A percentile compares a stretch with the other conserved stretches of the same genome.
These are phyloP conservation scores for Ptychoptera albimana DNA, from an alignment of 2,888 invertebrate genomes.

Conservation along the genomic window DNA sequence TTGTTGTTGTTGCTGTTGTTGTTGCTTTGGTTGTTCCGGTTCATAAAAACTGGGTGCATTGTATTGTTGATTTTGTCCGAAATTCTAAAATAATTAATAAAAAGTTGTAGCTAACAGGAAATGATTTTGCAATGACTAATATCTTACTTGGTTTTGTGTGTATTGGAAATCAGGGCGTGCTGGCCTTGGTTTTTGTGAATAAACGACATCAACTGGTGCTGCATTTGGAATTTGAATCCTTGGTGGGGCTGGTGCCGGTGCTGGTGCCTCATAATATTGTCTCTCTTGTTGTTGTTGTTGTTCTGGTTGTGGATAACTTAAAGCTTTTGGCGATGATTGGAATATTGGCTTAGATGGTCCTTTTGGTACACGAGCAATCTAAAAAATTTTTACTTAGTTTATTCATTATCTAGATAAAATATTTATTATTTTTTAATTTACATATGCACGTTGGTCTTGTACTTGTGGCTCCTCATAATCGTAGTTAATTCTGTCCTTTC, in stretches of 20 bases:
- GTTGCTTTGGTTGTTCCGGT: conserved; percentile 12
- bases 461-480: conserved; percentile 27
- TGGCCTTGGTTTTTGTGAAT: conserved; percentile 24
- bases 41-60: too few species aligned
- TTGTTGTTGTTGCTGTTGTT: conserved; percentile 16
- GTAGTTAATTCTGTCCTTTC: conserved; percentile 24
- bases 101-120: neutral
- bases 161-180: conserved; percentile 28
- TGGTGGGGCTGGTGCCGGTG: conserved; percentile 19
- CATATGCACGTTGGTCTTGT: conserved; percentile 23
- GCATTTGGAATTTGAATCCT: conserved; percentile 25
- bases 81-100: neutral
- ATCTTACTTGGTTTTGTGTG: conserved; percentile 19
- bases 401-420: neutral
- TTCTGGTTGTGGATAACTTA: conserved; percentile 14
- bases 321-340: conserved; percentile 15
- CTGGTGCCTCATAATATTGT: conserved; percentile 8
- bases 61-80: too few species aligned
- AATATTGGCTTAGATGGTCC: conserved; percentile 18
- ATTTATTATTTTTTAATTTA: conserved; percentile 12
- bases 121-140: neutral
- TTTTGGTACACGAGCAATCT: conserved; percentile 15
- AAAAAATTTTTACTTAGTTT: neutral
- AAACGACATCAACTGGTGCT: conserved; percentile 26
- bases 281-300: conserved; percentile 7